phyloP scores from a whole-genome alignment of 2,113 vertebrate species.

The Genyomyrus donnyi region DNA sequence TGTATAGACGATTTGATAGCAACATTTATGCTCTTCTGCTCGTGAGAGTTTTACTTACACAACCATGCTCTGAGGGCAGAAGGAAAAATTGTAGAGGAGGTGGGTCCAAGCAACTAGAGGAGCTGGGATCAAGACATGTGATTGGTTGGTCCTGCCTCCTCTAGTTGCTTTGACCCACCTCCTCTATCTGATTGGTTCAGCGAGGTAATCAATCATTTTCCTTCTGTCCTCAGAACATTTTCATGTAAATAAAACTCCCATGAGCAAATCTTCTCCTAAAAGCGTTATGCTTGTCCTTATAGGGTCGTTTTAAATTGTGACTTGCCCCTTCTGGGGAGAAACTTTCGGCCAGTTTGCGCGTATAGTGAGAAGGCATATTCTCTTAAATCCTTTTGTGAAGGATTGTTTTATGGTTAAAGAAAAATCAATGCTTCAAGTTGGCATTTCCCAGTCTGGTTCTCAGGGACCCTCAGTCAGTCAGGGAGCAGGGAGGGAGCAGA shows the following conservation, averaged over 20 bases:
- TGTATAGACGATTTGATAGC: background rate
- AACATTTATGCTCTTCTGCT: background rate
- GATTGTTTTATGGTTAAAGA: slow-evolving; percentile 52
- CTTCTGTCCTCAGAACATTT: too few species aligned
- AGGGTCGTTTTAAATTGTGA: slow-evolving; percentile 44
- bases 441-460: background rate
- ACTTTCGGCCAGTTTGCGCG: background rate
- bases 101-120: too few species aligned
- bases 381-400: slow-evolving; percentile 60
- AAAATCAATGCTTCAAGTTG: slow-evolving; percentile 21
- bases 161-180: too few species aligned
- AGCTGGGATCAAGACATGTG: too few species aligned
- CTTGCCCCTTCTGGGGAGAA: background rate
- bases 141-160: too few species aligned
- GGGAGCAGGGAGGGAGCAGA: background rate
- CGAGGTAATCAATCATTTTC: too few species aligned
- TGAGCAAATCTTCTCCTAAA: background rate
- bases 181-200: too few species aligned
- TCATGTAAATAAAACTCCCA: too few species aligned
- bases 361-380: slow-evolving; percentile 35
- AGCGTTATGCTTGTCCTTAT: slow-evolving; percentile 20
- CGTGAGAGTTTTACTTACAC: too few species aligned
- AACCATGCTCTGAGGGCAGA: too few species aligned
- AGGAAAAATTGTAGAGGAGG: too few species aligned
- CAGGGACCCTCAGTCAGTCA: background rate